phyloP scores from a whole-genome alignment of 2,888 invertebrate genomes.

The Tetragonula carbonaria region DNA sequence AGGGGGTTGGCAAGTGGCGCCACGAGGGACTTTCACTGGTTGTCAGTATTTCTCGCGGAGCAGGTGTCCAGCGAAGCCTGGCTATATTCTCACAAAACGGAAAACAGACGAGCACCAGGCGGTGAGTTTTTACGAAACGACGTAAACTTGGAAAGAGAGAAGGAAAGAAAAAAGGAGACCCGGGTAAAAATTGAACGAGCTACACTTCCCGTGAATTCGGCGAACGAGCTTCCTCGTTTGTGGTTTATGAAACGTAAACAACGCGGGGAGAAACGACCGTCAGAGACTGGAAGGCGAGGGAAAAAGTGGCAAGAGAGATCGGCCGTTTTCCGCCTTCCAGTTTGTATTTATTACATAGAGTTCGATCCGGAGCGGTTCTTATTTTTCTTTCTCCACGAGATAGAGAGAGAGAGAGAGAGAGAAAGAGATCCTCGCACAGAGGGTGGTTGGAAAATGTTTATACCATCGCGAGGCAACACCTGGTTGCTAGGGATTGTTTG shows the following conservation, averaged over 20 bases:
- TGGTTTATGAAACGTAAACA: conserved; percentile 59
- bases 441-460: conserved; percentile 28
- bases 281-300: conserved; percentile 10
- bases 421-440: neutral
- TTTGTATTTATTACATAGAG: conserved; percentile 46
- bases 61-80: conserved; percentile 40
- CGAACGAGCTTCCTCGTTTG: conserved; percentile 16
- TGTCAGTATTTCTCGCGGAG: conserved; percentile 20
- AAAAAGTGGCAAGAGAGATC: neutral
- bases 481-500: conserved; percentile 79
- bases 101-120: neutral
- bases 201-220: conserved; percentile 23
- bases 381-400: conserved; percentile 5
- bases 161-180: too few species aligned
- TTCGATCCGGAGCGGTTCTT: conserved; percentile 5
- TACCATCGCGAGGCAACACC: conserved; percentile 63
- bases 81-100: neutral
- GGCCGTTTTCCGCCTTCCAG: neutral
- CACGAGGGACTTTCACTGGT: conserved; percentile 49
- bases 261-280: conserved; percentile 15
- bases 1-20: conserved; percentile 68
- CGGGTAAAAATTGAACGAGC: conserved; percentile 21
- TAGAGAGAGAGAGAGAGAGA: too few species aligned
- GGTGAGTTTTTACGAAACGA: conserved; percentile 32
- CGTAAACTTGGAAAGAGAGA: conserved; percentile 11